phyloP scores from a whole-genome alignment of 2,888 invertebrate genomes.

The Antheraea assamensis region DNA sequence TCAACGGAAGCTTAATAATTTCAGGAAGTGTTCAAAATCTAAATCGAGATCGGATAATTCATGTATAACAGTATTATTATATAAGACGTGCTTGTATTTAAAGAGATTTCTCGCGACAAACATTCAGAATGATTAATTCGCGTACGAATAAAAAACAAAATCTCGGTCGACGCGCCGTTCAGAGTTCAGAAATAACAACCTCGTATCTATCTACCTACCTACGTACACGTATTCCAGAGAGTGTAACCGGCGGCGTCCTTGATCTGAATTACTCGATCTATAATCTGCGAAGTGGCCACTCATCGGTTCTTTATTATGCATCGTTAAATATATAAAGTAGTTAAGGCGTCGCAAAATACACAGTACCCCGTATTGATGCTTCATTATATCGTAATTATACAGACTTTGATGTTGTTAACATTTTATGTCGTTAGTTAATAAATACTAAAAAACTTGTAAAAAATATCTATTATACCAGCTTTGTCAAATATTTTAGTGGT shows the following conservation, averaged over 20 bases:
- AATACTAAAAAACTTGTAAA: background rate
- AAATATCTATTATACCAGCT: no score
- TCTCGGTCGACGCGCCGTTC: constrained; percentile 33
- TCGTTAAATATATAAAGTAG: constrained; percentile 7
- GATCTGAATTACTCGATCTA: constrained; percentile 51
- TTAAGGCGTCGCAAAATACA: background rate
- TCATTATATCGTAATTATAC: background rate
- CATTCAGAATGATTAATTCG: constrained; percentile 46
- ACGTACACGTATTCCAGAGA: constrained; percentile 41
- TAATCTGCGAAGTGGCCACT: constrained; percentile 34
- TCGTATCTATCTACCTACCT: constrained; percentile 8
- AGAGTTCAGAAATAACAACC: constrained; percentile 41
- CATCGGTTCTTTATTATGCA: constrained; percentile 8
- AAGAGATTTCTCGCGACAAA: constrained; percentile 35
- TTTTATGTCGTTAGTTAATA: background rate
- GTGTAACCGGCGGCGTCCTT: constrained; percentile 48
- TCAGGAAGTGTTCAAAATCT: background rate
- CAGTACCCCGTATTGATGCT: background rate
- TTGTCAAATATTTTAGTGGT: no score
- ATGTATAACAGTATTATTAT: background rate
- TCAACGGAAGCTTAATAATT: background rate
- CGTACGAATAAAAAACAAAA: constrained; percentile 41
- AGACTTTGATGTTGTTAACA: background rate
- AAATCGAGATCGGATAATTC: background rate
- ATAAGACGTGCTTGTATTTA: constrained; percentile 1